Percentiles rank a stretch among this genome's conserved stretches.
Conservation (phyloP, 2,888 invertebrate genomes). For the Coremacera marginata region DNA sequence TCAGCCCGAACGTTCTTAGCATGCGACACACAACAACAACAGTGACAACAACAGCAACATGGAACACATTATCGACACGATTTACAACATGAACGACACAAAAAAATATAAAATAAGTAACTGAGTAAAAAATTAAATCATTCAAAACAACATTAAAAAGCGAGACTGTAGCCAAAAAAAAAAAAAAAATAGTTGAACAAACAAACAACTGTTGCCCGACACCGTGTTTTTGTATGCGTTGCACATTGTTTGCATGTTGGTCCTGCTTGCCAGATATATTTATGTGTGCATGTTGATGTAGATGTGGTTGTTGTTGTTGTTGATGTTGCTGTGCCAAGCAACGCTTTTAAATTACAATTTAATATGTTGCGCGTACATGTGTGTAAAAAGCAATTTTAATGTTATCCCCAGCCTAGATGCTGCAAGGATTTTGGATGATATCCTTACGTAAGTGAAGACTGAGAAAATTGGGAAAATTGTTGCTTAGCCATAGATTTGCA, state of each 20-base stretch:
- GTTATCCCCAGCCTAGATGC: neutral
- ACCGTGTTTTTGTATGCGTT: conserved; percentile 5
- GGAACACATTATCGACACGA: conserved; percentile 16
- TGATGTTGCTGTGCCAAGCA: conserved; percentile 37
- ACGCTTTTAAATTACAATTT: conserved; percentile 35
- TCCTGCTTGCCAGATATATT: conserved; percentile 6
- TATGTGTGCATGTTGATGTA: neutral
- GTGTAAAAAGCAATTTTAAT: conserved; percentile 30
- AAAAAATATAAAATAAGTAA: conserved; percentile 6
- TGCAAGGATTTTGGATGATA: conserved; percentile 1
- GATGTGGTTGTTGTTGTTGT: neutral
- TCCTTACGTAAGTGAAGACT: neutral
- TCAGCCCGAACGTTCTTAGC: conserved; percentile 1
- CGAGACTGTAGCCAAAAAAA: conserved; percentile 19
- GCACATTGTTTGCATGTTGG: conserved; percentile 27
- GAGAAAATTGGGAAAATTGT: conserved; percentile 19
- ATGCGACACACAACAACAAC: conserved; percentile 9
- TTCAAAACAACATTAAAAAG: conserved; percentile 25
- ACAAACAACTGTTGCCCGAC: conserved; percentile 34
- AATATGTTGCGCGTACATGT: conserved; percentile 37
- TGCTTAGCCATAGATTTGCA: conserved; percentile 1
- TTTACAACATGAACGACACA: conserved; percentile 23
- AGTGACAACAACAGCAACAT: conserved; percentile 16
- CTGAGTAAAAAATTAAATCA: neutral
- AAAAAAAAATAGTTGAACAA: neutral